Evolutionary conservation across 2,888 invertebrate genomes (phyloP).

Genomic region (Sepiola atlantica): DNA sequence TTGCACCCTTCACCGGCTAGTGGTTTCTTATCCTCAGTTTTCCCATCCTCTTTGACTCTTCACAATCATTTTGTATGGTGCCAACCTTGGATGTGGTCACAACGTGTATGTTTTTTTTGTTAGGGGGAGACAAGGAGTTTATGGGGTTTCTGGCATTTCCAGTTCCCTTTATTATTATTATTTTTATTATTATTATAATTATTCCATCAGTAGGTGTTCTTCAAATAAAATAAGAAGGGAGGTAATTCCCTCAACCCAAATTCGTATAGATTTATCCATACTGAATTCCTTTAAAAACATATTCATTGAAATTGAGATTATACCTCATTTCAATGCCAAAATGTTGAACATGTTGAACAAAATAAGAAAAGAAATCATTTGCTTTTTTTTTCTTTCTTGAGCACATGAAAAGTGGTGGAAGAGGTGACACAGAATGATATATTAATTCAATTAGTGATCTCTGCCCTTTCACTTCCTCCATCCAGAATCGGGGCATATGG

Average conservation of each 20-base stretch:
- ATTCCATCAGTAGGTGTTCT: no score
- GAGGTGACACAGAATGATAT: not conserved
- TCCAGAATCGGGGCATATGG: not conserved
- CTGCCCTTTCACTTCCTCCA: not conserved
- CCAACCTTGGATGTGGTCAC: no score
- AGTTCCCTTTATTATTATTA: no score
- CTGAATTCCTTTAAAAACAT: not conserved
- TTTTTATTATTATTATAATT: no score
- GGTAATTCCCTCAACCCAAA: not conserved
- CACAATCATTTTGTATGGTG: no score
- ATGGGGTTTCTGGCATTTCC: no score
- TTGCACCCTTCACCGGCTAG: no score
- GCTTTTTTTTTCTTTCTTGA: not conserved
- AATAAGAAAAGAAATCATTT: not conserved
- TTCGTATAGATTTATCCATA: not conserved
- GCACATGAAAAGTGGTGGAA: not conserved
- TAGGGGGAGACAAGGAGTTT: no score
- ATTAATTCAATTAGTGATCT: conserved; percentile 21
- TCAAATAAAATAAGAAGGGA: not conserved
- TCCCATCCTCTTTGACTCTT: no score
- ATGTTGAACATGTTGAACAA: not conserved
- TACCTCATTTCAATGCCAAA: not conserved
- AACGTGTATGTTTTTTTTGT: no score
- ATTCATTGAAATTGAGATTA: not conserved
- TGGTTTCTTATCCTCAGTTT: no score